Evolutionary conservation across 2,888 invertebrate species (phyloP), one percentile per base, ranked within the genome.

Genomic region (Leptinotarsa haldemani): DNA sequence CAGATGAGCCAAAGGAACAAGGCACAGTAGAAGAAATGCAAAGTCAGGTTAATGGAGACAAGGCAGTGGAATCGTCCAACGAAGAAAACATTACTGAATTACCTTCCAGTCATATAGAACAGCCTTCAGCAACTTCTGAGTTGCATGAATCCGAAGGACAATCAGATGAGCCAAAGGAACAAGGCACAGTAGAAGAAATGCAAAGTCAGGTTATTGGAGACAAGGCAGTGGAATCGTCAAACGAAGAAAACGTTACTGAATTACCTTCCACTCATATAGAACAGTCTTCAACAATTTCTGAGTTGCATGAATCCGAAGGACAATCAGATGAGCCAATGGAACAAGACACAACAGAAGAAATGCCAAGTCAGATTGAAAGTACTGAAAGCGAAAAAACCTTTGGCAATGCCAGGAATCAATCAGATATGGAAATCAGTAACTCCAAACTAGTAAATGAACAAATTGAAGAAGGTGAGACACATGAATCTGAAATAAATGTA

Each of bases 381-480:
- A 13, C 16, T 13, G 50, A 64, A 30, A 13, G 40, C 20, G n/a
- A 30, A 12, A 50, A 66, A 66, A 40, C 16, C 46, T 48, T 16
- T 48, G 30, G 15, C 53, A 40, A 40, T 40, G 40, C 9, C 40
- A 40, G 9, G 9, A 9, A 40, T 40, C 40, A 40, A 9, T 40
- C 40, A 40, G 40, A 40, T 40, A 40, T 40, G 9, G 3, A 40
- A 9, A 40, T 40, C 40, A 40, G 12, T 40, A 40, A 40, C 9
- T 40, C 40, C 2, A 40, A 9, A 40, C 9, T 40, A 40, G 40
- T 40, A 40, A 40, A 40, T 46, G 67, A 66, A 40, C 47, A 52
- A 68, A n/a, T 16, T 7, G 50, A 71, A 48, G 63, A 53, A 52
- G n/a, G 12, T 52, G 48, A 18, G n/a, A 47, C 15, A 30, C 56